A percentile compares a stretch with the other conserved stretches of the same genome.
phyloP scores from a whole-genome alignment of 2,113 vertebrate genomes.

The Dasyurus viverrinus region DNA sequence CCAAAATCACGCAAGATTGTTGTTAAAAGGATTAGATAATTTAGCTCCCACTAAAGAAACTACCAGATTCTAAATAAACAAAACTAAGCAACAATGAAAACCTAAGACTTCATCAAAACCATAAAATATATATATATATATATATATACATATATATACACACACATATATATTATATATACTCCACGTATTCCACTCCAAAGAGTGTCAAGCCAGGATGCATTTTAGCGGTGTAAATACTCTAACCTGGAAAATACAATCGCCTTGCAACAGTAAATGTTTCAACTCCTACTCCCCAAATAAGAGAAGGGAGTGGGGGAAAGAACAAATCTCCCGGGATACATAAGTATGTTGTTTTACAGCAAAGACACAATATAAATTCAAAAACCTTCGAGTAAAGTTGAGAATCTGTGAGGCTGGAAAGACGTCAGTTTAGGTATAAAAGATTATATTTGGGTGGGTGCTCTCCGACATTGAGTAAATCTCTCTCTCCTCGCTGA shows the following conservation, averaged over 20 bases:
- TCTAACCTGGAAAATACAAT: conserved; percentile 49
- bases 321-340: neutral
- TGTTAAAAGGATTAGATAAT: neutral
- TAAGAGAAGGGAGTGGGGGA: neutral
- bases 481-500: conserved; percentile 84
- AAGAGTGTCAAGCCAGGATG: neutral
- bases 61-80: neutral
- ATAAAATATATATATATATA: neutral
- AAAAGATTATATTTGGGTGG: conserved; percentile 85
- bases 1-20: neutral
- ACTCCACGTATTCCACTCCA: neutral
- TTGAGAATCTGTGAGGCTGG: conserved; percentile 56
- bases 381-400: neutral
- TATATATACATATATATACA: too few relatives aligned
- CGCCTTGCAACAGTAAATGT: neutral
- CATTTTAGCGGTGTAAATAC: conserved; percentile 59
- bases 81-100: neutral
- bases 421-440: conserved; percentile 76
- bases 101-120: neutral
- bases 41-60: neutral
- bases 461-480: conserved; percentile 83
- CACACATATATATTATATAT: too few relatives aligned
- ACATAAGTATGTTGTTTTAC: neutral
- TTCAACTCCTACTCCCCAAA: neutral
- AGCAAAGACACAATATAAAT: neutral